These are phyloP conservation scores for Entomyzon cyanotis DNA, from an alignment of 2,113 vertebrate genomes.

Conservation along the genomic window DNA sequence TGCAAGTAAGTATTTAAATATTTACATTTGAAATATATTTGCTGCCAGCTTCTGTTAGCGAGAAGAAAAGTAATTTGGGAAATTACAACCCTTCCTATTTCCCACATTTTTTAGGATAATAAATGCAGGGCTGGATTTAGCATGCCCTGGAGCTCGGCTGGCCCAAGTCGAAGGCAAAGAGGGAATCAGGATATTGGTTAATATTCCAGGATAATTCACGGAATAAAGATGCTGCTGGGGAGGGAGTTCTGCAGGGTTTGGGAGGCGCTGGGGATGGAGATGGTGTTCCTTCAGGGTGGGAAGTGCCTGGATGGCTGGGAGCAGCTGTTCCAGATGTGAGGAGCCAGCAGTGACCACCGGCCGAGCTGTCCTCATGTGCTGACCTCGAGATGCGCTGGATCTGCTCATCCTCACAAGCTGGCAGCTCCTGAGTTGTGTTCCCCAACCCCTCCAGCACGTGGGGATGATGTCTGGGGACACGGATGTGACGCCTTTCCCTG, in stretches of 20 bases:
- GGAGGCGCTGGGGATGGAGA: neutral
- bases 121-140: constrained; percentile 56
- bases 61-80: constrained; percentile 62
- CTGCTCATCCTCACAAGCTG: neutral
- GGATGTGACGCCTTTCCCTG: neutral
- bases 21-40: constrained; percentile 72
- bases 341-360: neutral
- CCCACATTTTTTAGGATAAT: constrained; percentile 19
- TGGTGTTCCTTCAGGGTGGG: neutral
- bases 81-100: constrained; percentile 18
- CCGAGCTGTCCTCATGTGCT: neutral
- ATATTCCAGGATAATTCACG: neutral
- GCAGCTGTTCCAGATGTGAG: neutral
- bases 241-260: neutral
- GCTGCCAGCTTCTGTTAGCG: constrained; percentile 61
- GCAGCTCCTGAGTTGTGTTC: neutral
- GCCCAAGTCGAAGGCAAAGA: neutral
- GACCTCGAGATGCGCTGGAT: neutral
- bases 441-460: neutral
- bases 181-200: neutral
- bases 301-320: accelerated
- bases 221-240: neutral
- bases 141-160: neutral
- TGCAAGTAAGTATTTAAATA: constrained; percentile 45
- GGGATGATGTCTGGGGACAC: neutral